Conservation (phyloP, 1,140 invertebrate species). For the Megalopta genalis region DNA sequence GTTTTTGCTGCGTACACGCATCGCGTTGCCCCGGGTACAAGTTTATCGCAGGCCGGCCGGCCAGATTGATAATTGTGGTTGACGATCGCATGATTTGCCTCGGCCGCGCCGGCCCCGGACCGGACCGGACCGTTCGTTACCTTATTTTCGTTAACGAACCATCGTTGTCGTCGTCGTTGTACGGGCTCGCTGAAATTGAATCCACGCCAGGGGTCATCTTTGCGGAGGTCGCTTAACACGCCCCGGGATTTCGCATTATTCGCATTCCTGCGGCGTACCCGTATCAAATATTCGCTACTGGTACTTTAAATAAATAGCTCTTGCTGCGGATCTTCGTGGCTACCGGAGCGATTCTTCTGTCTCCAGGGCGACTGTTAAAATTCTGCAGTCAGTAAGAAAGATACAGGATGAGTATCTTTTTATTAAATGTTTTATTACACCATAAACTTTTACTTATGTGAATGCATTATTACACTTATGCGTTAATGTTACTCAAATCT, state of each 20-base stretch:
- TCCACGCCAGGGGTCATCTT: background rate
- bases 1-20: constrained; percentile 17
- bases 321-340: no score
- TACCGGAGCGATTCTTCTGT: no score
- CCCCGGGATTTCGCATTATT: background rate
- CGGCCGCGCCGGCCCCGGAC: background rate
- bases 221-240: background rate
- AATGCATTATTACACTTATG: no score
- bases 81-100: constrained; percentile 2
- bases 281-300: no score
- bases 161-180: background rate
- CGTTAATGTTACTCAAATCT: no score
- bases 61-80: constrained; percentile 7
- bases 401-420: no score
- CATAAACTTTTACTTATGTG: no score
- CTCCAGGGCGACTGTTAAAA: no score
- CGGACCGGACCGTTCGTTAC: background rate
- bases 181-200: background rate
- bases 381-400: no score
- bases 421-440: no score
- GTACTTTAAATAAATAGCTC: no score
- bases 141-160: background rate
- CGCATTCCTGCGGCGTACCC: background rate
- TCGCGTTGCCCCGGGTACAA: constrained; percentile 10
- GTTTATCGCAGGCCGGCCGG: background rate